Percentiles rank a stretch among this genome's conserved stretches.
Conservation (phyloP, 2,797 vertebrate species). For the Bovichtus variegatus region DNA sequence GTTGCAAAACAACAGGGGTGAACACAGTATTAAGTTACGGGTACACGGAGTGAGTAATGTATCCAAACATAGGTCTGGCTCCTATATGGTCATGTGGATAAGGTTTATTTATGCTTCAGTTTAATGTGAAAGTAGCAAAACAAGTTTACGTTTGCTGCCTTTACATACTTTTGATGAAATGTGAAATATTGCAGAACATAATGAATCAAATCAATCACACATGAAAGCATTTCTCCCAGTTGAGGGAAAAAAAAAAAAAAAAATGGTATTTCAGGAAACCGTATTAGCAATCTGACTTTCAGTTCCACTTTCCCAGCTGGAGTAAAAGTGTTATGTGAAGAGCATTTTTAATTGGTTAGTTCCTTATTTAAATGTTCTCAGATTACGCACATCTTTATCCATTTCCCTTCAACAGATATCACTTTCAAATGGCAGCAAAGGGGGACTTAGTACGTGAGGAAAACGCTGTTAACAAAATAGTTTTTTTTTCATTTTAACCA, state of each 20-base stretch:
- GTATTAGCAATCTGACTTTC: constrained; percentile 36
- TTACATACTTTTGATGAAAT: constrained; percentile 30
- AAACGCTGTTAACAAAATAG: constrained; percentile 1
- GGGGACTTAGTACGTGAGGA: not conserved
- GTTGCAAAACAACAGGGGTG: not conserved
- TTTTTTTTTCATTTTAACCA: constrained; percentile 2
- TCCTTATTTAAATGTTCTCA: constrained; percentile 13
- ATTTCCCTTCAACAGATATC: constrained; percentile 20
- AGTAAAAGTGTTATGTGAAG: constrained; percentile 16
- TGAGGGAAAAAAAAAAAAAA: not conserved
- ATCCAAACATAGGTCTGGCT: constrained; percentile 26
- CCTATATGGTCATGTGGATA: constrained; percentile 16
- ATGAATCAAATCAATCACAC: constrained; percentile 34
- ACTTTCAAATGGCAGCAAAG: constrained; percentile 35
- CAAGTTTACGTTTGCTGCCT: constrained; percentile 16
- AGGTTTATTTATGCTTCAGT: constrained; percentile 66
- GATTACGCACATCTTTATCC: constrained; percentile 28
- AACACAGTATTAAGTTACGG: not conserved
- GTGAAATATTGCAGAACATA: constrained; percentile 25
- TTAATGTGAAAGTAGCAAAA: constrained; percentile 59
- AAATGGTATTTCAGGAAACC: constrained; percentile 56
- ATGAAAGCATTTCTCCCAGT: constrained; percentile 59
- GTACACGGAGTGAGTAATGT: not conserved
- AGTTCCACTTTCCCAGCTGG: constrained; percentile 32
- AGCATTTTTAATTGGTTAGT: constrained; percentile 17